phyloP scores from a whole-genome alignment of 1,140 invertebrate genomes.

The Anastatus disparis region DNA sequence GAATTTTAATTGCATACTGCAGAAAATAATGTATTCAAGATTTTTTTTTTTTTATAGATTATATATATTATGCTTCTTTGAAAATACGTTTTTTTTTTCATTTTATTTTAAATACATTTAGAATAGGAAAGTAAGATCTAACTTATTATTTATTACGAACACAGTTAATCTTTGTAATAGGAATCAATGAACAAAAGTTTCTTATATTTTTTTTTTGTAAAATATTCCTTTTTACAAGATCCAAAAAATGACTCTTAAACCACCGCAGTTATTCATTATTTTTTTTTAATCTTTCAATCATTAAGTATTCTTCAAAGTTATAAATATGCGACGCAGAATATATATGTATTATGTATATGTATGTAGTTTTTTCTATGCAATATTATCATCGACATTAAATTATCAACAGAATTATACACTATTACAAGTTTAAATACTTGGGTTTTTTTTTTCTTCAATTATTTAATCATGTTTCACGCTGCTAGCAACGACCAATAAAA shows the following conservation, averaged over 20 bases:
- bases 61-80: no score
- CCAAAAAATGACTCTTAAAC: neutral
- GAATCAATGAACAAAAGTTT: neutral
- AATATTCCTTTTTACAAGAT: neutral
- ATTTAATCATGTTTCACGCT: conserved; percentile 10
- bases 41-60: no score
- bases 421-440: conserved; percentile 20
- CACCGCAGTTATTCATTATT: no score
- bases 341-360: neutral
- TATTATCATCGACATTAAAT: conserved; percentile 19
- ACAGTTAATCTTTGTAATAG: neutral
- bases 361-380: conserved; percentile 11
- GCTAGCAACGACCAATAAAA: conserved; percentile 19
- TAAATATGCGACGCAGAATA: neutral
- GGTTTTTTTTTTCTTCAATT: conserved; percentile 1
- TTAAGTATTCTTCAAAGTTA: no score
- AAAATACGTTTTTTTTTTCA: no score
- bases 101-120: conserved; percentile 7
- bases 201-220: no score
- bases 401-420: conserved; percentile 25
- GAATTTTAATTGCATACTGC: no score
- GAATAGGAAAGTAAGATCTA: neutral
- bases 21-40: no score
- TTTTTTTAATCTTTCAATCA: no score
- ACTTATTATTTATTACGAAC: neutral